A percentile compares a stretch with the other conserved stretches of the same genome.
Conservation (phyloP, 2,113 vertebrate species). For the Lampris incognitus region DNA sequence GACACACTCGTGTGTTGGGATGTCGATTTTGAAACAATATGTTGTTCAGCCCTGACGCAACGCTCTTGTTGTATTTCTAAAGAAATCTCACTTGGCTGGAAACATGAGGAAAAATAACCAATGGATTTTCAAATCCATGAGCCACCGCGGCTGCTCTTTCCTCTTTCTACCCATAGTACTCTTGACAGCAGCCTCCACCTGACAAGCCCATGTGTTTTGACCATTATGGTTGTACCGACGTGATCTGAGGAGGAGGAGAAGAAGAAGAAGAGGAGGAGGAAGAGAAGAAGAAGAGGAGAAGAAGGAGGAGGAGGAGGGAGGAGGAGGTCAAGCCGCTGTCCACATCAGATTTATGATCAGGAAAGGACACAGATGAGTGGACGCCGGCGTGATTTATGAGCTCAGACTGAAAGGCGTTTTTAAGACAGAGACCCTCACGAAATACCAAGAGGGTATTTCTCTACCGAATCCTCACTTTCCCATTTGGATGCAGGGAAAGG, state of each 20-base stretch:
- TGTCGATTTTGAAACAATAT: too few species aligned
- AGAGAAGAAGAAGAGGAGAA: too few species aligned
- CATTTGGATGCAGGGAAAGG: constrained; percentile 21
- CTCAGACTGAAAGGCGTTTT: constrained; percentile 10
- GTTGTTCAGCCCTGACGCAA: too few species aligned
- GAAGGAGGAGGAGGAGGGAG: too few species aligned
- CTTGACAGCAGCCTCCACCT: constrained; percentile 47
- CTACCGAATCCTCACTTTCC: constrained; percentile 39
- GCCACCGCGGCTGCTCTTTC: constrained; percentile 2
- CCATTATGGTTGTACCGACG: constrained; percentile 19
- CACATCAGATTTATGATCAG: constrained; percentile 23
- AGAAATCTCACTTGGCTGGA: not conserved
- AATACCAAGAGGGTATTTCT: constrained; percentile 7
- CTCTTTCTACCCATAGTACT: not conserved
- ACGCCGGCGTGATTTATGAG: constrained; percentile 47
- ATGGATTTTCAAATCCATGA: not conserved
- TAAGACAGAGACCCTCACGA: not conserved
- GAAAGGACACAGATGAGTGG: constrained; percentile 23
- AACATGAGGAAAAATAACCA: not conserved
- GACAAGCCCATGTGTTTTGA: constrained; percentile 67
- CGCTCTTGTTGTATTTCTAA: too few species aligned
- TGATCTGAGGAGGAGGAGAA: not conserved
- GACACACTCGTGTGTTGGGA: too few species aligned
- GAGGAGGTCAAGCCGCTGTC: too few species aligned
- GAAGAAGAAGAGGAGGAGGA: too few species aligned